Evolutionary conservation across 2,888 invertebrate genomes (phyloP).

Genomic region (Euphydryas editha): DNA sequence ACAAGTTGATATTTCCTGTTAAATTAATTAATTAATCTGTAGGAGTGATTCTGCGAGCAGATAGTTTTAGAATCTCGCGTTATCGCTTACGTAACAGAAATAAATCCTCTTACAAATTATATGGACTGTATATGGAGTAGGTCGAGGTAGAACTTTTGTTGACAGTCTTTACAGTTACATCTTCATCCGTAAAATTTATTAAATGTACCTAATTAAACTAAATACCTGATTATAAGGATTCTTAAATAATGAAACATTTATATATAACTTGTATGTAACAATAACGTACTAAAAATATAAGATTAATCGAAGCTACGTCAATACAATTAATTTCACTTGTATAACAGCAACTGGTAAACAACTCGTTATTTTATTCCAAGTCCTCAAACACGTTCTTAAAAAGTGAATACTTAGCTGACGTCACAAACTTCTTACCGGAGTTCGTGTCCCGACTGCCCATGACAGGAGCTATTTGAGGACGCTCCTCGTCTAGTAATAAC

Average conservation of each 20-base stretch:
- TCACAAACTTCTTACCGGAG: conserved; percentile 57
- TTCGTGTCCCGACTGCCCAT: conserved; percentile 86
- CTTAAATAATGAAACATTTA: too few species aligned
- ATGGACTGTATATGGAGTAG: conserved; percentile 6
- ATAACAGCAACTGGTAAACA: neutral
- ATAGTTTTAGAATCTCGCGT: conserved; percentile 31
- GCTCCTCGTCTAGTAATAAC: conserved; percentile 84
- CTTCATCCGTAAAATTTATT: neutral
- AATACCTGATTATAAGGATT: too few species aligned
- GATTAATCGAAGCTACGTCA: too few species aligned
- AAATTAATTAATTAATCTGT: conserved; percentile 24
- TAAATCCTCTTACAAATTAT: conserved; percentile 30
- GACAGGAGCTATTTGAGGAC: conserved; percentile 86
- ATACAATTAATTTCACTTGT: too few species aligned
- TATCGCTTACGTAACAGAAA: conserved; percentile 31
- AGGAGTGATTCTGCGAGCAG: conserved; percentile 26
- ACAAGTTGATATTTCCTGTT: conserved; percentile 12
- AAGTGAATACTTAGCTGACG: neutral
- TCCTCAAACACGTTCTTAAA: neutral
- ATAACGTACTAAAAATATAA: too few species aligned
- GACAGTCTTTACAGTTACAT: neutral
- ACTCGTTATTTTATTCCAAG: neutral
- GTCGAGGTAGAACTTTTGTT: conserved; percentile 8
- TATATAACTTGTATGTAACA: too few species aligned
- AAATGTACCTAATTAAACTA: neutral